Base-by-base conservation (phyloP, 2,797 vertebrate genomes). In the Dipus sagitta region DNA sequence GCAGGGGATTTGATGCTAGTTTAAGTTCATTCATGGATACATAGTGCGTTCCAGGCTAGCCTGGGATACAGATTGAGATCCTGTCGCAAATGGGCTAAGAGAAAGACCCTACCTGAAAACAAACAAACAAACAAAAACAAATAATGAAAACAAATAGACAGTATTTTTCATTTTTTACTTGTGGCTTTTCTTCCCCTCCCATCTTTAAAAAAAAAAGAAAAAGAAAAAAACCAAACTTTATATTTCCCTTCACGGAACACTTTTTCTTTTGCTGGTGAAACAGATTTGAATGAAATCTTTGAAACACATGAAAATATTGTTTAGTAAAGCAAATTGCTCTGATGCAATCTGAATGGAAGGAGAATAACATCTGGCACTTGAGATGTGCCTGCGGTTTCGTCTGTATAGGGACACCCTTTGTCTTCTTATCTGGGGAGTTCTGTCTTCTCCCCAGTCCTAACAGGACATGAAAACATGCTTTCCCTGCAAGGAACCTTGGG, bases 261-360 rank as follows among this genome's bases (percentile, higher is more conserved):
- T 58, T 72, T 78, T 72, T 71, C n/a, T 86, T 87, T 64, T 74
- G 67, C 13, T 91, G 86, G 62, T 78, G 28, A 54, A 82, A 75
- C 23, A 24, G 4, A 68, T 88, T 71, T 88, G 42, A 88, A 78
- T 77, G 18, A 75, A 65, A 67, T 17, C 42, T 89, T 54, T 54
- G 9, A 76, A 84, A 87, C 52, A 84, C 6, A 28, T 32, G 38
- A 67, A 88, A 91, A 91, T 85, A 26, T 42, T 47, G 90, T 67
- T 74, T 90, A 91, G 60, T 67, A 68, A 94, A 77, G 47, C 28
- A 52, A 82, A 85, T 47, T 74, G n/a, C 42, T 11, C 75, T 76
- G 30, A 77, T 88, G 68, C 83, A 24, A 76, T 70, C 64, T 87
- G 81, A 89, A 75, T 74, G 77, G 84, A 76, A 86, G 30, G 72